Percentiles rank a stretch among this genome's conserved stretches.
Evolutionary conservation across 2,113 vertebrate genomes (phyloP).

Genomic region (Anoura caudifer): DNA sequence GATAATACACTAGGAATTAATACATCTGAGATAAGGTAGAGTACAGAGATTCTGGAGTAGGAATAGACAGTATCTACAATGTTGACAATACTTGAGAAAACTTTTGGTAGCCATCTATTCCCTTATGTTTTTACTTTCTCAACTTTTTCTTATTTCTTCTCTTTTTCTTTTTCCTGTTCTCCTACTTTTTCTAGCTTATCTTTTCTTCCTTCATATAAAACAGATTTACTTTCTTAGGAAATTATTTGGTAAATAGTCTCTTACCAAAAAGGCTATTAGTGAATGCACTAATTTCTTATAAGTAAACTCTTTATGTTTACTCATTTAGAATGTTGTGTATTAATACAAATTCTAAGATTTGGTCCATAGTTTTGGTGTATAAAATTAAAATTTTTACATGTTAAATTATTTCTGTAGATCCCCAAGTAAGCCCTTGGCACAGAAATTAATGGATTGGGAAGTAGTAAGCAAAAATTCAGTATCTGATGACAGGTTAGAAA

Average conservation of each 20-base stretch:
- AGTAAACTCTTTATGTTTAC: background rate
- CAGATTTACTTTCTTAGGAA: background rate
- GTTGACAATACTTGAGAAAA: background rate
- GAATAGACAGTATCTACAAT: background rate
- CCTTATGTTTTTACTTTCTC: background rate
- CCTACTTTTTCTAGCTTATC: background rate
- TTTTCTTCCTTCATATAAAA: background rate
- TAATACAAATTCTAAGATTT: constrained; percentile 25
- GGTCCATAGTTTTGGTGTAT: background rate
- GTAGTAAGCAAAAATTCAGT: constrained; percentile 94
- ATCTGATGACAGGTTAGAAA: constrained; percentile 96
- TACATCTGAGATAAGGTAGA: background rate
- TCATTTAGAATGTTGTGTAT: background rate
- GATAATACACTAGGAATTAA: background rate
- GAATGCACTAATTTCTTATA: background rate
- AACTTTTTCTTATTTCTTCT: background rate
- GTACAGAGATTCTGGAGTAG: background rate
- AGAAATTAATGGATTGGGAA: constrained; percentile 97
- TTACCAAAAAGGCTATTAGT: no score
- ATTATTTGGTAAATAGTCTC: background rate
- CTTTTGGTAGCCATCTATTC: background rate
- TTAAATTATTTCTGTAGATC: constrained; percentile 84
- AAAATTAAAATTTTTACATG: background rate
- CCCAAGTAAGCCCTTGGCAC: constrained; percentile 94
- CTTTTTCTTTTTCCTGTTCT: background rate